Evolutionary conservation across 2,113 vertebrate genomes (phyloP).

Genomic region (Uria aalge): DNA sequence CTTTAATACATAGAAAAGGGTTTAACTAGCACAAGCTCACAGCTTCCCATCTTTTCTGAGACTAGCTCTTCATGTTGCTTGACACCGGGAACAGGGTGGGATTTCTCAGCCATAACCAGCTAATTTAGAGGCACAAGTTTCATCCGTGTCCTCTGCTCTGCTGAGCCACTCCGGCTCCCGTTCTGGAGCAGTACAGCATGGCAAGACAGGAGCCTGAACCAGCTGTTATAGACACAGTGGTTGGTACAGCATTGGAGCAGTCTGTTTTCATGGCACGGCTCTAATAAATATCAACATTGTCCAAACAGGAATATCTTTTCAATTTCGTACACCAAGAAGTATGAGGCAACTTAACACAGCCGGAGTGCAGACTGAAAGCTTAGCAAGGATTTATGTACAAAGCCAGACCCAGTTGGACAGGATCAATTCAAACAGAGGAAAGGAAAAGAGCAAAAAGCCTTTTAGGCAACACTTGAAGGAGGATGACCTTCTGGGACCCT

Average conservation of each 20-base stretch:
- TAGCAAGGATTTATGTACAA: slow-evolving; percentile 33
- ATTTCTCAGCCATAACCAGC: neutral
- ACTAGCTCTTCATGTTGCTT: neutral
- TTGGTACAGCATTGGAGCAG: neutral
- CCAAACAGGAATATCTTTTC: neutral
- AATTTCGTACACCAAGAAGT: neutral
- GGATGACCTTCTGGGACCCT: slow-evolving; percentile 44
- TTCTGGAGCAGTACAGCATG: neutral
- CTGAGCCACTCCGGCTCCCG: neutral
- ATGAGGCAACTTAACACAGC: neutral
- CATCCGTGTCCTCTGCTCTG: neutral
- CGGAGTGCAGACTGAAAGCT: neutral
- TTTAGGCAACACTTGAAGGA: slow-evolving; percentile 38
- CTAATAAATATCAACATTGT: neutral
- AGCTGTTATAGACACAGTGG: neutral
- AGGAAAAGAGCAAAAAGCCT: slow-evolving; percentile 28
- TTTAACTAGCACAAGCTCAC: neutral
- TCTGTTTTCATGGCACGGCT: neutral
- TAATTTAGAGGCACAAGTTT: neutral
- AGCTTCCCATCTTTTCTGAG: neutral
- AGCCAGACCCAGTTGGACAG: slow-evolving; percentile 6
- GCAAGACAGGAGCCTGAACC: neutral
- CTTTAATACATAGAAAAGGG: neutral
- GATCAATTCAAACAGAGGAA: slow-evolving; percentile 34
- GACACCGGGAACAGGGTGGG: neutral